Evolutionary conservation across 2,888 invertebrate species (phyloP), one percentile per base, ranked within the genome.

Genomic region (Lasioglossum marginatum): DNA sequence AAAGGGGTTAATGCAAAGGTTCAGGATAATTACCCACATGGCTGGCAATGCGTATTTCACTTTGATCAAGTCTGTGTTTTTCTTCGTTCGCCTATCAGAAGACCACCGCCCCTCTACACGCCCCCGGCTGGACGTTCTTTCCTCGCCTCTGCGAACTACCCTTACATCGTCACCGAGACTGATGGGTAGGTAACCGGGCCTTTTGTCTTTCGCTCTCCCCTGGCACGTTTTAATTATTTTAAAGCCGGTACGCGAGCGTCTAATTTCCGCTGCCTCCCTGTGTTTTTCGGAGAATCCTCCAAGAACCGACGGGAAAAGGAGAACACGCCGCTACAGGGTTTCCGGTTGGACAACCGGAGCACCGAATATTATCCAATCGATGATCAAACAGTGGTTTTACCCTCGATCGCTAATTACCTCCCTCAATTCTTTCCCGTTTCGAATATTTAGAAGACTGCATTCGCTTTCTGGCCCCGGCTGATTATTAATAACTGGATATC

Each of bases 1-100:
- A 85, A 93, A 93, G 92, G 94, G 93, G 93, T 93, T 93, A 93
- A 93, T 92, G 94, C 93, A 94, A 94, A 95, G 94, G 94, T 94
- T 93, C 93, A 93, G 92, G 94, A 93, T 95, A 95, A 95, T 95
- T 95, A 95, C 95, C 95, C 95, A 95, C 95, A 95, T 95, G 95
- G 94, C 93, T 93, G 93, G 93, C 92, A 93, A 93, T 94, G 93
- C 94, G 94, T 93, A 94, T 94, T 95, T 93, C 92, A 93, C 95
- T 95, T 95, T 95, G 95, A 95, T 95, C 95, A 95, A 94, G 93
- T 93, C 94, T 93, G 92, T 95, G 94, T 95, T 95, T 95, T 95
- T 95, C 95, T 95, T 95, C 94, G 93, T 92, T 94, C 93, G 93
- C 91, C 93, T 93, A 94, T 94, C 93, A 93, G 91, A 90, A 91